phyloP scores from a whole-genome alignment of 2,113 vertebrate genomes.

The Centropus bengalensis region DNA sequence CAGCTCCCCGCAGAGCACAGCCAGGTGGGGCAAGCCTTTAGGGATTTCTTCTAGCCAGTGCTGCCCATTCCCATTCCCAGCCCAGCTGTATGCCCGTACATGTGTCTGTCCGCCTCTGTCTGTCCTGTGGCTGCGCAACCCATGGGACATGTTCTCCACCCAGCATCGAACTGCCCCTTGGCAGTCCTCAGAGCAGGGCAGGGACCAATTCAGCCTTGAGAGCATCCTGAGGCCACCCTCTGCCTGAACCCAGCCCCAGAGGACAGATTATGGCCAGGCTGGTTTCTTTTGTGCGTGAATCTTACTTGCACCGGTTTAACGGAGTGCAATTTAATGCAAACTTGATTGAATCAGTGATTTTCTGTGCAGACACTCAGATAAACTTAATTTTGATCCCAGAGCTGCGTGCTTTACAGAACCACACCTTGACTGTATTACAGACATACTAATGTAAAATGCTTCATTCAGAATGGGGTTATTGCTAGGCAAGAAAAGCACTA shows the following conservation, averaged over 20 bases:
- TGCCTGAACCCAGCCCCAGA: not conserved
- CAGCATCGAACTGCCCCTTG: not conserved
- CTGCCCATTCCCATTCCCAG: not conserved
- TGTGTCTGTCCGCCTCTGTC: not conserved
- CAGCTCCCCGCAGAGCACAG: not conserved
- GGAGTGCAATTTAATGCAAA: not conserved
- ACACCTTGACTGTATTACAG: not conserved
- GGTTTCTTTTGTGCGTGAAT: not conserved
- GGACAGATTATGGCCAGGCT: not conserved
- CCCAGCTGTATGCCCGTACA: not conserved
- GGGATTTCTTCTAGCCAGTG: not conserved
- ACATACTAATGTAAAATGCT: not conserved
- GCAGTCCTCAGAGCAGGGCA: not conserved
- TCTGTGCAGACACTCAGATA: not conserved
- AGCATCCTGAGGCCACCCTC: not conserved
- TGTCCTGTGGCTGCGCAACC: not conserved
- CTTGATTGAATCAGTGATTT: not conserved
- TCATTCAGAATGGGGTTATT: not conserved
- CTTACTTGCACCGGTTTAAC: not conserved
- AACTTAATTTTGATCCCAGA: not conserved
- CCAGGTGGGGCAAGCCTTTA: fast-evolving
- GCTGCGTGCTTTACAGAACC: not conserved
- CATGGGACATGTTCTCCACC: not conserved
- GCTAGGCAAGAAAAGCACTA: not conserved
- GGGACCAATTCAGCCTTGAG: not conserved